Conservation (phyloP, 2,888 invertebrate genomes). For the Ischnura elegans region DNA sequence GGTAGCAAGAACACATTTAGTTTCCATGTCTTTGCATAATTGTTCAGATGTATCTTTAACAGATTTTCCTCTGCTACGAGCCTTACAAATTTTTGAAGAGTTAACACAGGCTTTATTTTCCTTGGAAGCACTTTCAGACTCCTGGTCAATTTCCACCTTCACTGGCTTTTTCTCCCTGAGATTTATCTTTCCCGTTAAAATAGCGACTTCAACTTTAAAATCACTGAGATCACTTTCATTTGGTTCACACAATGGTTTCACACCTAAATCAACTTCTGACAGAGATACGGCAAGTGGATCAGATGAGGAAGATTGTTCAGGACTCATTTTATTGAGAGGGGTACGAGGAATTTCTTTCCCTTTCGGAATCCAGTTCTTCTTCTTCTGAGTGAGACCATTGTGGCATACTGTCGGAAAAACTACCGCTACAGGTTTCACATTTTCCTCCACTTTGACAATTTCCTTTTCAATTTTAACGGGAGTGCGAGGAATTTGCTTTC, state of each 20-base stretch:
- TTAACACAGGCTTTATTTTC: neutral
- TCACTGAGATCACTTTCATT: neutral
- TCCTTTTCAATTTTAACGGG: neutral
- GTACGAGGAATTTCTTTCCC: constrained; percentile 57
- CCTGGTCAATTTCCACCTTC: neutral
- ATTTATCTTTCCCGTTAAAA: neutral
- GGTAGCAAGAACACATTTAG: neutral
- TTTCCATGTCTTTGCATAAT: neutral
- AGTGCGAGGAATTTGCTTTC: constrained; percentile 56
- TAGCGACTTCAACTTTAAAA: neutral
- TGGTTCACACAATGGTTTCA: neutral
- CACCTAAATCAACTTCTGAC: constrained; percentile 3
- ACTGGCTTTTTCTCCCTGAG: neutral
- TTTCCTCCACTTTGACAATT: no score
- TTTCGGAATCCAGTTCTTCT: constrained; percentile 15
- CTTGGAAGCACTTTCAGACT: neutral
- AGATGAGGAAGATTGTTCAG: neutral
- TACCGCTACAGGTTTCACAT: neutral
- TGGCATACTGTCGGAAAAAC: neutral
- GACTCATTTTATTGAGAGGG: neutral
- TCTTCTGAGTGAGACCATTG: neutral
- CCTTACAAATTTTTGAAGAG: neutral
- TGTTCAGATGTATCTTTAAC: neutral
- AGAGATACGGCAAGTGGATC: neutral
- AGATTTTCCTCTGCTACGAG: neutral